Conservation (phyloP, 53 echinoderm and acorn worm genomes). For the Patiria pectinifera region DNA sequence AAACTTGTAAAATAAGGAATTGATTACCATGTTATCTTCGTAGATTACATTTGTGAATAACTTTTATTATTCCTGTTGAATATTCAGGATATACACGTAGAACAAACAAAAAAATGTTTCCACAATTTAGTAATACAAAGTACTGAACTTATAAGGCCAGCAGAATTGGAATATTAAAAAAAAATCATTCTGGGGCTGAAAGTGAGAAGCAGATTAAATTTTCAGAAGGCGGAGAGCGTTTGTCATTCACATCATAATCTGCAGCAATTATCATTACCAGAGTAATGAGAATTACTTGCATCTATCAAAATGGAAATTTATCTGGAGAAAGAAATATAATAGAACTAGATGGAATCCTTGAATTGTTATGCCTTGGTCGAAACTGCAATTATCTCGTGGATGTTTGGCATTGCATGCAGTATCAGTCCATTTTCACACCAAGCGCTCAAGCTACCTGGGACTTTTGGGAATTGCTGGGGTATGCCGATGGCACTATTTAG, state of each 20-base stretch:
- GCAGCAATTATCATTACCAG: constrained; percentile 7
- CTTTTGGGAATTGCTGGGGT: constrained; percentile 53
- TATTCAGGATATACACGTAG: too few relatives aligned
- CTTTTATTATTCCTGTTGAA: too few relatives aligned
- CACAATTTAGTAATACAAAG: too few relatives aligned
- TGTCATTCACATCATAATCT: not conserved
- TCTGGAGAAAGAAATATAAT: too few relatives aligned
- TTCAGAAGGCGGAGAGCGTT: not conserved
- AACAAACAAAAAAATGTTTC: too few relatives aligned
- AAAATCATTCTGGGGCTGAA: not conserved
- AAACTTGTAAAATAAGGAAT: too few relatives aligned
- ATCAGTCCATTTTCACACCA: constrained; percentile 38
- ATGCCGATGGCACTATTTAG: constrained; percentile 21
- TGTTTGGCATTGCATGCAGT: constrained; percentile 13
- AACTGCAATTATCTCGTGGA: not conserved
- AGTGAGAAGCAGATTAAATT: not conserved
- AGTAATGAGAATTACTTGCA: not conserved
- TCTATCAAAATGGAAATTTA: not conserved
- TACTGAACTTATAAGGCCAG: too few relatives aligned
- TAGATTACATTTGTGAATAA: too few relatives aligned
- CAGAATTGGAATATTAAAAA: too few relatives aligned
- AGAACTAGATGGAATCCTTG: not conserved
- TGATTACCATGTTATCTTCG: too few relatives aligned
- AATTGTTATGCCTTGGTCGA: constrained; percentile 3
- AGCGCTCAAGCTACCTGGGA: not conserved